phyloP scores from a whole-genome alignment of 2,113 vertebrate genomes.

The Grammomys surdaster region DNA sequence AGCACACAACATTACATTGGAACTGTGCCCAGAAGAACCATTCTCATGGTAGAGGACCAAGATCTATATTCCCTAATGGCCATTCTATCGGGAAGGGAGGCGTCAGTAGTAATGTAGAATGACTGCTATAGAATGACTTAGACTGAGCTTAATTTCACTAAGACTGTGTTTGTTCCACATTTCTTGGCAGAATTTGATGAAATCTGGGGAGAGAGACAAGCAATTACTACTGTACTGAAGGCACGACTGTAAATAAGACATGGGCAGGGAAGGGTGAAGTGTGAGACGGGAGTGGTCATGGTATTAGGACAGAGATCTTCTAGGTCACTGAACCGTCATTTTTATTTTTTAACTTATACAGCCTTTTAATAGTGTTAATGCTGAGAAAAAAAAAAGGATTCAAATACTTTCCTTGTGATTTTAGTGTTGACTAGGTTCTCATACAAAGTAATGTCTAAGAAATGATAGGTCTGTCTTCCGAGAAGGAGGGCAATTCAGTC shows the following conservation, averaged over 20 bases:
- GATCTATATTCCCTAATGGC: neutral
- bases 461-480: constrained; percentile 22
- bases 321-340: neutral
- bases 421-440: constrained; percentile 42
- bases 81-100: neutral
- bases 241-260: neutral
- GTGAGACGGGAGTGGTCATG: neutral
- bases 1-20: constrained; percentile 1
- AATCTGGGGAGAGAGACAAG: neutral
- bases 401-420: constrained; percentile 20
- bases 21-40: constrained; percentile 16
- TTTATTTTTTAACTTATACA: neutral
- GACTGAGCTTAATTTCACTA: constrained; percentile 2
- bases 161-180: constrained; percentile 1
- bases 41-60: constrained; percentile 36
- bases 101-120: neutral
- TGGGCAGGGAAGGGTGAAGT: neutral
- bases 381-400: neutral
- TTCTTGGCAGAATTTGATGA: neutral
- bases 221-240: neutral
- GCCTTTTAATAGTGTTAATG: constrained; percentile 25
- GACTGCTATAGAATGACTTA: neutral
- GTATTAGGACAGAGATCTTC: neutral
- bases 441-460: neutral
- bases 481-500: constrained; percentile 25